Evolutionary conservation across 2,888 invertebrate genomes (phyloP).

Genomic region (Amphimallon solstitiale): DNA sequence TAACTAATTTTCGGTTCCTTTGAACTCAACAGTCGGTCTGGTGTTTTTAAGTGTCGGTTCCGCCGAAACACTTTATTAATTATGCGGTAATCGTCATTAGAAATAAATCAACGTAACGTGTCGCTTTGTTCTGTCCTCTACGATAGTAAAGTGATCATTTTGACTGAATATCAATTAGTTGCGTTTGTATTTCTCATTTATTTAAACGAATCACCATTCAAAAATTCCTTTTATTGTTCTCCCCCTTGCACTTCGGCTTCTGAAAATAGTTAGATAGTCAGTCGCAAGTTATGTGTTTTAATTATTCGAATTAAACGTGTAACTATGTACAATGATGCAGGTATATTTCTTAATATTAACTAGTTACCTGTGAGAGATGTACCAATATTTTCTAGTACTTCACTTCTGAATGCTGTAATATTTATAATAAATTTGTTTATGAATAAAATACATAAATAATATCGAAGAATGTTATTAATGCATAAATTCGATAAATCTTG

Average conservation of each 20-base stretch:
- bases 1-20: conserved; percentile 27
- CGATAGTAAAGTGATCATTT: conserved; percentile 24
- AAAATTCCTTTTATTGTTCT: conserved; percentile 25
- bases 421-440: no score
- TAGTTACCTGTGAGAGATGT: no score
- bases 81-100: conserved; percentile 34
- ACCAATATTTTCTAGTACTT: no score
- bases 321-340: conserved; percentile 17
- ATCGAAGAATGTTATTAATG: no score
- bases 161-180: conserved; percentile 24
- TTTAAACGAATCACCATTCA: conserved; percentile 13
- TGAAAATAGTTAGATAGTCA: not conserved
- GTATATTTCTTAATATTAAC: not conserved
- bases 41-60: conserved; percentile 18
- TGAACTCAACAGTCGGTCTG: conserved; percentile 15
- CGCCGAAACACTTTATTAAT: conserved; percentile 34
- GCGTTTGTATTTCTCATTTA: conserved; percentile 8
- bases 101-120: conserved; percentile 38
- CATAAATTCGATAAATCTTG: no score
- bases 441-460: no score
- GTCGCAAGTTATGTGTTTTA: not conserved
- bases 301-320: conserved; percentile 20
- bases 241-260: not conserved
- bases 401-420: no score
- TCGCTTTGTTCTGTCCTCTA: conserved; percentile 27